Evolutionary conservation across 2,888 invertebrate species (phyloP), one percentile per base, ranked within the genome.

Genomic region (Encarsia formosa): DNA sequence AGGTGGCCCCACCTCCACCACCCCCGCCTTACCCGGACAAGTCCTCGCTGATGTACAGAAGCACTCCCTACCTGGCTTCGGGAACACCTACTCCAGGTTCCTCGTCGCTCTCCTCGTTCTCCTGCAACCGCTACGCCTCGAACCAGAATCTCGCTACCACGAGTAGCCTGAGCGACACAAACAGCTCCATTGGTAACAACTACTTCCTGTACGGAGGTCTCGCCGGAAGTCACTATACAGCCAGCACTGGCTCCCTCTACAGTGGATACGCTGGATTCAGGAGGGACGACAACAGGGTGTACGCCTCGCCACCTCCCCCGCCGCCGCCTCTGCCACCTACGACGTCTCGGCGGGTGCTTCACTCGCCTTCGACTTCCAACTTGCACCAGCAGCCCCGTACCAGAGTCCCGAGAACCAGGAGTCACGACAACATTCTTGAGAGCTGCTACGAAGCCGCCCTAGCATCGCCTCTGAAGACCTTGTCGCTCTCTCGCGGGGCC

Each of bases 391-490:
- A 29, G 29, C 29, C 8, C 8, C 29, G 13, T n/a, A 26, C 43
- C 6, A 43, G 49, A 1, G 52, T 58, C 29, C 52, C 53, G 8
- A 79, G 89, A 61, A 85, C 89, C 4, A 82, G 86, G 67, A 89
- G 90, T 46, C 87, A 90, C 68, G 90, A 90, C 67, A 89, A 90
- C 68, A 86, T 91, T 64, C 76, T 90, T 58, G 87, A 85, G 64
- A 82, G 82, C 49, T 76, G 83, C 61, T 83, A 85, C 56, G 74
- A 66, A 37, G 59, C 62, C 2, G 29, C 13, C 13, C 8, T 29
- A 13, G 8, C 29, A 29, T 9, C 8, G 8, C 5, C 34, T 5
- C 29, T 49, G 8, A 35, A 34, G 1, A 69, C 67, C 15, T 58
- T 69, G 45, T 68, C 67, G 8, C 45, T 69, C 37, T 67, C 79